A percentile compares a stretch with the other conserved stretches of the same genome.
phyloP scores from a whole-genome alignment of 2,888 invertebrate genomes.

The Pammene fasciana region DNA sequence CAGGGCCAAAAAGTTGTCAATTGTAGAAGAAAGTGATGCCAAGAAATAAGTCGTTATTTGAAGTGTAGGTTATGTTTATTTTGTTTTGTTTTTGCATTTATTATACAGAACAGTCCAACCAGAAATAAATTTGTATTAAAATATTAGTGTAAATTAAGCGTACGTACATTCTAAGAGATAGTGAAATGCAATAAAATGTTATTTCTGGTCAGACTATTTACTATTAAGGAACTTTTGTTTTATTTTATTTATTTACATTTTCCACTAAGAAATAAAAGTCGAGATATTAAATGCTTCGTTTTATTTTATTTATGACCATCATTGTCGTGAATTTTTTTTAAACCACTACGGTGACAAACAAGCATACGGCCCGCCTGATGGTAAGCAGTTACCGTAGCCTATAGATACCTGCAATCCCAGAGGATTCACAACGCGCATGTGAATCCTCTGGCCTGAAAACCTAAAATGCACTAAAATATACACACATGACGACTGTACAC shows the following conservation, averaged over 20 bases:
- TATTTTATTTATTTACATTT: constrained; percentile 39
- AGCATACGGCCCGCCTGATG: too few species aligned
- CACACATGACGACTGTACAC: too few species aligned
- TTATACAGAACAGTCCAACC: constrained; percentile 35
- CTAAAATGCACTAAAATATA: too few species aligned
- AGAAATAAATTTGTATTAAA: constrained; percentile 24
- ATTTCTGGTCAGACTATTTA: constrained; percentile 24
- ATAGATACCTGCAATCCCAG: too few species aligned
- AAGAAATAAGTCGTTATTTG: constrained; percentile 52
- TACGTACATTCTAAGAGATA: constrained; percentile 1
- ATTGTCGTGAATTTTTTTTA: neutral
- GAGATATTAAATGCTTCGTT: constrained; percentile 2
- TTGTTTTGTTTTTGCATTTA: constrained; percentile 41
- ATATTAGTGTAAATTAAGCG: constrained; percentile 11
- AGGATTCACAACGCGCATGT: too few species aligned
- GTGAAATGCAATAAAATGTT: constrained; percentile 15
- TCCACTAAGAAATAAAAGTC: constrained; percentile 31
- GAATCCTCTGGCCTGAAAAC: too few species aligned
- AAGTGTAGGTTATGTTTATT: constrained; percentile 26
- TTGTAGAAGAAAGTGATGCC: constrained; percentile 60
- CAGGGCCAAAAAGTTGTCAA: constrained; percentile 62
- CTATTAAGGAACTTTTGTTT: constrained; percentile 31
- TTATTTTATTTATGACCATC: neutral
- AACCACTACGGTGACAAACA: too few species aligned
- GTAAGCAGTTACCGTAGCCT: too few species aligned